Conservation (phyloP, 2,797 vertebrate species). For the Cichlasoma orientale region DNA sequence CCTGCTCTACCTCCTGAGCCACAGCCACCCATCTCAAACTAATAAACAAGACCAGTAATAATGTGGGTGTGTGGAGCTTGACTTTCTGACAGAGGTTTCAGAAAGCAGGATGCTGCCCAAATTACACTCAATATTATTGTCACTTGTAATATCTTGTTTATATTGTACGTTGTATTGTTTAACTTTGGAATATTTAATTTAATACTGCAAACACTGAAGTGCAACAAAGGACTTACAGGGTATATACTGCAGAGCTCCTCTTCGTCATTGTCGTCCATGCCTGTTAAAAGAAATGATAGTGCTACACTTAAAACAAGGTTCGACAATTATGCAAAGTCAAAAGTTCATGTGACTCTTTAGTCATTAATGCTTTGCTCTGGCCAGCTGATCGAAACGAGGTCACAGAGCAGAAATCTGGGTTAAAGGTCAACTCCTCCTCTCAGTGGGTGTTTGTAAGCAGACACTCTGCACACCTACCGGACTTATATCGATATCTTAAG, state of each 20-base stretch:
- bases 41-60: background rate
- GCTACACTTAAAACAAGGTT: background rate
- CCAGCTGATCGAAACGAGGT: background rate
- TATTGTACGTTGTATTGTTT: background rate
- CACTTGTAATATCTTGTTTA: background rate
- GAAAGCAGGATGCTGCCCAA: no score
- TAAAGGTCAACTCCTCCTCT: slow-evolving; percentile 42
- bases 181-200: background rate
- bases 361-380: background rate
- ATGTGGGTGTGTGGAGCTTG: no score
- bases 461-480: slow-evolving; percentile 17
- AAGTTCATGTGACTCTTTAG: background rate
- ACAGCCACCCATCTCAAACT: no score
- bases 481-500: background rate
- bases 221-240: slow-evolving; percentile 59
- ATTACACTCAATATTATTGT: no score
- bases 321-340: background rate
- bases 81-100: no score
- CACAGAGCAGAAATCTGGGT: slow-evolving; percentile 41
- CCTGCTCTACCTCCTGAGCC: no score
- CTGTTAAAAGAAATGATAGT: slow-evolving; percentile 34
- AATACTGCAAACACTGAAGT: background rate
- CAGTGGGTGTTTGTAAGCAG: slow-evolving; percentile 49
- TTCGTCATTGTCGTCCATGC: slow-evolving; percentile 72
- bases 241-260: slow-evolving; percentile 76